Percentiles rank a stretch among this genome's conserved stretches.
phyloP scores from a whole-genome alignment of 2,797 vertebrate genomes.

The Rhinatrema bivittatum region DNA sequence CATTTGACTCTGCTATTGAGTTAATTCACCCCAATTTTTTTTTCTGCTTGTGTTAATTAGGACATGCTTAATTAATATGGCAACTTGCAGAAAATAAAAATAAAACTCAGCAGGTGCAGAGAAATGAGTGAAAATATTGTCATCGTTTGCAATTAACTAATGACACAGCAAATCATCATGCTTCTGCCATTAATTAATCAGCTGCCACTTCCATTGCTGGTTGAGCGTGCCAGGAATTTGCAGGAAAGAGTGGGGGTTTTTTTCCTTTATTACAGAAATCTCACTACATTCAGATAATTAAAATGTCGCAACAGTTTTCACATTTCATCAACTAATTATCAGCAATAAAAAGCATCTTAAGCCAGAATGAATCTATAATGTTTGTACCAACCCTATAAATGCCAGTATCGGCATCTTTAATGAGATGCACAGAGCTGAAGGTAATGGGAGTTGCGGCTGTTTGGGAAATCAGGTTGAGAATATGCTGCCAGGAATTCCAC shows the following conservation, averaged over 20 bases:
- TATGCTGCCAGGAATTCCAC: constrained; percentile 35
- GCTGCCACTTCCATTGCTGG: constrained; percentile 10
- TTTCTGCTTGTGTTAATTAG: neutral
- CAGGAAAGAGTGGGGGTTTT: too few species aligned
- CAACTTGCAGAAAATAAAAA: neutral
- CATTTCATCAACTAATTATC: constrained; percentile 52
- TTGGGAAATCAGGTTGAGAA: constrained; percentile 28
- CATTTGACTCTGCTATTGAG: neutral
- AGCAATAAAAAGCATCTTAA: constrained; percentile 48
- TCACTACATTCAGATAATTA: constrained; percentile 42
- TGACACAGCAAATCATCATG: neutral
- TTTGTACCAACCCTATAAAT: constrained; percentile 38
- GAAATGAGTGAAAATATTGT: neutral
- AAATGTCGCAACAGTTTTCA: constrained; percentile 42
- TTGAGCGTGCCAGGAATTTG: constrained; percentile 3
- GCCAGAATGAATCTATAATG: constrained; percentile 47
- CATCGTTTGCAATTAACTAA: neutral
- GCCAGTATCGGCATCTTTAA: constrained; percentile 39
- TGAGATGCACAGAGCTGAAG: constrained; percentile 45
- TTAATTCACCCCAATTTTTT: neutral
- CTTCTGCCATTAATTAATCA: constrained; percentile 6
- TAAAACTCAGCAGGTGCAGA: neutral
- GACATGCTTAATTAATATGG: neutral
- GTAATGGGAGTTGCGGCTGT: constrained; percentile 43
- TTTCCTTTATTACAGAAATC: constrained; percentile 26